Evolutionary conservation across 2,113 vertebrate species (phyloP).

Genomic region (Bubo scandiacus): DNA sequence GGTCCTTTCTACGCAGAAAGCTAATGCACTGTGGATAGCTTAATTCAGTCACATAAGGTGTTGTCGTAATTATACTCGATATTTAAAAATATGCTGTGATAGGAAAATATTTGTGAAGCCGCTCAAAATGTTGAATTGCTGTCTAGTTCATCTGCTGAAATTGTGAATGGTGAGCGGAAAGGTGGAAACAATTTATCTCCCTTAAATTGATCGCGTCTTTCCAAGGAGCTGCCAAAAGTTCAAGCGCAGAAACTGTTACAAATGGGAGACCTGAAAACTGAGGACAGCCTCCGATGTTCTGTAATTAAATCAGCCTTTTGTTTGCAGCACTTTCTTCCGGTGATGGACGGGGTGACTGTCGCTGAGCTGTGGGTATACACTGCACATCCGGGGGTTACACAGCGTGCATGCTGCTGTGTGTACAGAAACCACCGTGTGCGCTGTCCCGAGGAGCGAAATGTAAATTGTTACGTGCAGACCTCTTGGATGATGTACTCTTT

Average conservation of each 20-base stretch:
- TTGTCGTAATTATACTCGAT: background rate
- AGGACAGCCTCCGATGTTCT: background rate
- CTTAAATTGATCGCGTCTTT: background rate
- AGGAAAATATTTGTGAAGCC: background rate
- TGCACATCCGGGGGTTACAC: rapidly evolving
- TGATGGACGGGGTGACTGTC: background rate
- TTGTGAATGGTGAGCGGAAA: background rate
- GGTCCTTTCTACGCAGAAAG: background rate
- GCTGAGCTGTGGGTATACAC: rapidly evolving
- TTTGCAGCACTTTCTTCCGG: background rate
- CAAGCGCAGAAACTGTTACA: background rate
- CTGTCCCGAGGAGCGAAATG: background rate
- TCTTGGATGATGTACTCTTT: background rate
- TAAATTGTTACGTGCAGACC: background rate
- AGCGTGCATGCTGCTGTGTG: background rate
- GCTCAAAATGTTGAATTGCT: background rate
- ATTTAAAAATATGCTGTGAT: background rate
- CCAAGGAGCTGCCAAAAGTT: background rate
- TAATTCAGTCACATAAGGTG: background rate
- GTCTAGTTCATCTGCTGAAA: background rate
- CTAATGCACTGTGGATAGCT: background rate
- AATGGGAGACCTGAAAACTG: background rate
- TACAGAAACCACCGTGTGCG: rapidly evolving
- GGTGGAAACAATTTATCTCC: background rate
- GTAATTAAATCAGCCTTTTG: background rate